Conservation (phyloP, 2,888 invertebrate genomes). For the Agonopterix arenella region DNA sequence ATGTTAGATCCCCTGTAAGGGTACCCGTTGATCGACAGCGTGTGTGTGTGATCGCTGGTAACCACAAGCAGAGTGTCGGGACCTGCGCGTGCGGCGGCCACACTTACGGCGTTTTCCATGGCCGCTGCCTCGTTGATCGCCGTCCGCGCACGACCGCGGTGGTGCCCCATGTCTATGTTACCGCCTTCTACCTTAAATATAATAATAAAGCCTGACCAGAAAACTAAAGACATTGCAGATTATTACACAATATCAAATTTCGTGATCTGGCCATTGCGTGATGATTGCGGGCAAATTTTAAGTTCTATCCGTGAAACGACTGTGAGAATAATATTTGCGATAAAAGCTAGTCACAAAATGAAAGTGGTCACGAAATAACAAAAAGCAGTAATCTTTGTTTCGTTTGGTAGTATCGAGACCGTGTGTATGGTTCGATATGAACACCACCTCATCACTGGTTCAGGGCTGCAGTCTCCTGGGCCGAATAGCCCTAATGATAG, state of each 20-base stretch:
- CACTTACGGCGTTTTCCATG: slow-evolving; percentile 85
- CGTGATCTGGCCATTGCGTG: neutral
- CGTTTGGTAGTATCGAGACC: too few relatives aligned
- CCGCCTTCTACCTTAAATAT: slow-evolving; percentile 86
- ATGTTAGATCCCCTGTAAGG: slow-evolving; percentile 82
- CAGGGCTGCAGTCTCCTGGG: too few relatives aligned
- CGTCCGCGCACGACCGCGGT: slow-evolving; percentile 84
- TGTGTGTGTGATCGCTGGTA: slow-evolving; percentile 90
- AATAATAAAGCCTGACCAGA: neutral
- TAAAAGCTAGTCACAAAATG: too few relatives aligned
- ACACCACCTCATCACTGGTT: too few relatives aligned
- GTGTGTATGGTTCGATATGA: too few relatives aligned
- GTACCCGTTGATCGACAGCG: slow-evolving; percentile 87
- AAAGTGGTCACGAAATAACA: too few relatives aligned
- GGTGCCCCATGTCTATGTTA: slow-evolving; percentile 91
- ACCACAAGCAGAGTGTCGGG: slow-evolving; percentile 88
- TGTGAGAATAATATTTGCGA: too few relatives aligned
- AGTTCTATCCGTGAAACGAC: too few relatives aligned
- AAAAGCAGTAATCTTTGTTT: too few relatives aligned
- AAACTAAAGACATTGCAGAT: neutral
- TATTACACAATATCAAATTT: too few relatives aligned
- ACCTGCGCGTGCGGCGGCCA: slow-evolving; percentile 77
- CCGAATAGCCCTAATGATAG: too few relatives aligned
- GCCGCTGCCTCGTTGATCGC: slow-evolving; percentile 88
- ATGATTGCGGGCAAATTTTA: neutral